Conservation (phyloP, 1,140 invertebrate species). For the Colletes gigas region DNA sequence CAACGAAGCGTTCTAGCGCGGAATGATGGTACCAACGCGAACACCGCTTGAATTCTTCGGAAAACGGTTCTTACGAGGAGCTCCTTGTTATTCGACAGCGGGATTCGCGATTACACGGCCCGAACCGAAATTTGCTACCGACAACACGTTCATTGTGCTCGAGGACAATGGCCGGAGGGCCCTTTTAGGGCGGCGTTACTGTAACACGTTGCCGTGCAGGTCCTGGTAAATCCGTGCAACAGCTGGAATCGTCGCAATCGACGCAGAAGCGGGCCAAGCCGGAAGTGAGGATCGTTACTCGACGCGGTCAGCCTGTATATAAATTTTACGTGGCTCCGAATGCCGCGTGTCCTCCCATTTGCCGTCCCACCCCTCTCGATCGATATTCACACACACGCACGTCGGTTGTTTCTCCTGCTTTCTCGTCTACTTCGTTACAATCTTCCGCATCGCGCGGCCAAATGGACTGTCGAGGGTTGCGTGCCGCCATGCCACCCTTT, state of each 20-base stretch:
- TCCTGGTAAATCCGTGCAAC: constrained; percentile 43
- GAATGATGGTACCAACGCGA: no score
- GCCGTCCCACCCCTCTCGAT: neutral
- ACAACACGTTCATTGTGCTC: constrained; percentile 28
- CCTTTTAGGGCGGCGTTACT: constrained; percentile 11
- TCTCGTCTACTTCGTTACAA: constrained; percentile 6
- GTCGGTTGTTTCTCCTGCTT: neutral
- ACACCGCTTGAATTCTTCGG: no score
- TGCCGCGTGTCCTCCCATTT: neutral
- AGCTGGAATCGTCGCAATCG: constrained; percentile 42
- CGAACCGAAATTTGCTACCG: constrained; percentile 19
- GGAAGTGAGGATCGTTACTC: constrained; percentile 49
- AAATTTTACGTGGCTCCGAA: constrained; percentile 31
- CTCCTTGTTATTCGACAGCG: neutral
- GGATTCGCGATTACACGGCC: neutral
- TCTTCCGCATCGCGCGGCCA: neutral
- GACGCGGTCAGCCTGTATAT: constrained; percentile 23
- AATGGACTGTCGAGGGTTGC: neutral
- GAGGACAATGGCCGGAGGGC: constrained; percentile 15
- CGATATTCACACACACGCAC: constrained; percentile 30
- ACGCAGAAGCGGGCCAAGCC: constrained; percentile 8
- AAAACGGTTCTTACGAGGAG: neutral
- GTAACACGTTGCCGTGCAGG: constrained; percentile 9
- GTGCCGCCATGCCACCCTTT: neutral
- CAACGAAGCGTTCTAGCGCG: no score